Percentiles rank a stretch among this genome's conserved stretches.
phyloP scores from a whole-genome alignment of 2,113 vertebrate species.

The Muscicapa adusta region DNA sequence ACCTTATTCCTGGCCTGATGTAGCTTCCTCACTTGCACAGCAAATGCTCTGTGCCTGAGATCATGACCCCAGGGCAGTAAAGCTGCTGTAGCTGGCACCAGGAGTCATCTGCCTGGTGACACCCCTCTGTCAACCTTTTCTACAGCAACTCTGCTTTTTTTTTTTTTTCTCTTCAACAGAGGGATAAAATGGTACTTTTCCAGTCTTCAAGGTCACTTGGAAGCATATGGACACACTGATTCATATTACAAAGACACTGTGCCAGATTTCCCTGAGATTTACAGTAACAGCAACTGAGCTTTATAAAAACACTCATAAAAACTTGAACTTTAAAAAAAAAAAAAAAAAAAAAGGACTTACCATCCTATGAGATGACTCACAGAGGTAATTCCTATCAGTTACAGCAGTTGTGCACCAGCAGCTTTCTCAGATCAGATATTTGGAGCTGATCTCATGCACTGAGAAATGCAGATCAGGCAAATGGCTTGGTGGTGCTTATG shows the following conservation, averaged over 20 bases:
- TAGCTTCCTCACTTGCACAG: neutral
- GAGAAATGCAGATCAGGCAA: constrained; percentile 33
- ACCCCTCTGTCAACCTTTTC: neutral
- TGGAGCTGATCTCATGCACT: constrained; percentile 34
- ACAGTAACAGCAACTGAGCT: neutral
- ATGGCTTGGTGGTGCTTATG: neutral
- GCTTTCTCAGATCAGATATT: constrained; percentile 29
- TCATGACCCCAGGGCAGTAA: neutral
- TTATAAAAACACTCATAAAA: constrained; percentile 30
- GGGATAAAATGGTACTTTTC: neutral
- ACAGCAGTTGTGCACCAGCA: constrained; percentile 29
- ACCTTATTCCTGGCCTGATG: neutral
- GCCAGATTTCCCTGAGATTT: constrained; percentile 37
- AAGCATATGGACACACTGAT: neutral
- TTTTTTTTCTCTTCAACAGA: neutral
- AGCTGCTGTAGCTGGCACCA: neutral
- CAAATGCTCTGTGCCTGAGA: neutral
- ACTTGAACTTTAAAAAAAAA: neutral
- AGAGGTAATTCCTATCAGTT: constrained; percentile 44
- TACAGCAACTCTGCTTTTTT: neutral
- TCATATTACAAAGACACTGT: neutral
- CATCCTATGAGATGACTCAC: constrained; percentile 29
- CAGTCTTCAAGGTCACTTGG: constrained; percentile 40
- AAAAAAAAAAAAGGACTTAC: neutral
- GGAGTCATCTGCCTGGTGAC: neutral